Evolutionary conservation across 2,113 vertebrate species (phyloP).

Genomic region (Gasterosteus aculeatus): DNA sequence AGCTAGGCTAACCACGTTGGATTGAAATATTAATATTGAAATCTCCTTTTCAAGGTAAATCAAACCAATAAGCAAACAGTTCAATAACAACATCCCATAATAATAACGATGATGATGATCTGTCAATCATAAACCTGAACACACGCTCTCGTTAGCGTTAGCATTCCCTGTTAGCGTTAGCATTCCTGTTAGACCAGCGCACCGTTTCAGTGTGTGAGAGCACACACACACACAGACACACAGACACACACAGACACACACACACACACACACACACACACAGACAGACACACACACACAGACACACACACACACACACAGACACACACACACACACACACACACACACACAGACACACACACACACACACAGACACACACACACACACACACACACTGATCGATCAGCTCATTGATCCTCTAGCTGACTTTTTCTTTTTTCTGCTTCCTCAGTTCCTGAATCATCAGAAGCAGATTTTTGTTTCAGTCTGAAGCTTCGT

Average conservation of each 20-base stretch:
- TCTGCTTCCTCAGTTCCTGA: not conserved
- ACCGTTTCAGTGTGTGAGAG: constrained; percentile 6
- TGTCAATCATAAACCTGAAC: not conserved
- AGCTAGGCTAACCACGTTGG: no score
- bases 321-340: not conserved
- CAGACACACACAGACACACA: not conserved
- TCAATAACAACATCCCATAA: not conserved
- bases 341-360: no score
- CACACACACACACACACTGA: not conserved
- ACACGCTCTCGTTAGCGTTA: not conserved
- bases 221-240: not conserved
- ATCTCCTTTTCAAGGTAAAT: not conserved
- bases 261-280: no score
- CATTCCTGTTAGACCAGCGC: not conserved
- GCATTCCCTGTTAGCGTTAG: no score
- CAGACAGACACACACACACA: not conserved
- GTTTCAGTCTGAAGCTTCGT: not conserved
- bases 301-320: not conserved
- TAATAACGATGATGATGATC: no score
- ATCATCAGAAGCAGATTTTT: not conserved
- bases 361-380: no score
- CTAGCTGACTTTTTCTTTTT: not conserved
- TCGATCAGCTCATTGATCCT: constrained; percentile 35
- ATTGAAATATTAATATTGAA: no score
- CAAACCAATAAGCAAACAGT: not conserved